Percentiles rank a stretch among this genome's conserved stretches.
Conservation (phyloP, 2,888 invertebrate species). For the Sinhomidia bicolor region DNA sequence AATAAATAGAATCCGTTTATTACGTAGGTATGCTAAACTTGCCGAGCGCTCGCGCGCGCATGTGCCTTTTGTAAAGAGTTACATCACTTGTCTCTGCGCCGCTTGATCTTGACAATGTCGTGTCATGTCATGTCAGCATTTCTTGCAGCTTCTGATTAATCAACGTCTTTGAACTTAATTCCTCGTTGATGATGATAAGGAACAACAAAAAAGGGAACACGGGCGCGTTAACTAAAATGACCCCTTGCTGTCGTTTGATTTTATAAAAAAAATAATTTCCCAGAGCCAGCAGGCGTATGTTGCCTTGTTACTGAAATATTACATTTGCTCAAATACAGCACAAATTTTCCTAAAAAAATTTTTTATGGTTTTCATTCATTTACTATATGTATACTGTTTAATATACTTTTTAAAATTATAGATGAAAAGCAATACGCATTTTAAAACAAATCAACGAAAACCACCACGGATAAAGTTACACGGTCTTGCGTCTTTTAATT, state of each 20-base stretch:
- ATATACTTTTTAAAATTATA: too few species aligned
- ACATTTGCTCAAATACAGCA: background rate
- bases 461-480: background rate
- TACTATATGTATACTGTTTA: too few species aligned
- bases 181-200: conserved; percentile 1
- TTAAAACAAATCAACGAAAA: background rate
- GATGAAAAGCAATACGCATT: background rate
- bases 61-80: background rate
- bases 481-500: background rate
- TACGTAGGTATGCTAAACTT: background rate
- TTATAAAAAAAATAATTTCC: conserved; percentile 14
- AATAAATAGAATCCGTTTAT: background rate
- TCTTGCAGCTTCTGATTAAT: conserved; percentile 10
- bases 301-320: conserved; percentile 27
- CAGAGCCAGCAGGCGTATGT: conserved; percentile 29
- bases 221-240: background rate
- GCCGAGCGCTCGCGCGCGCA: background rate
- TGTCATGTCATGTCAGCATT: conserved; percentile 53
- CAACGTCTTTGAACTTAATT: conserved; percentile 36
- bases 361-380: too few species aligned
- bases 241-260: background rate
- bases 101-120: conserved; percentile 61
- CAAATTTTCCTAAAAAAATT: background rate
- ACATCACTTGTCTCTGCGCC: background rate
- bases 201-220: conserved; percentile 1